Evolutionary conservation across 2,797 vertebrate species (phyloP), one percentile per base, ranked within the genome.

Genomic region (Hoplostethus atlanticus): DNA sequence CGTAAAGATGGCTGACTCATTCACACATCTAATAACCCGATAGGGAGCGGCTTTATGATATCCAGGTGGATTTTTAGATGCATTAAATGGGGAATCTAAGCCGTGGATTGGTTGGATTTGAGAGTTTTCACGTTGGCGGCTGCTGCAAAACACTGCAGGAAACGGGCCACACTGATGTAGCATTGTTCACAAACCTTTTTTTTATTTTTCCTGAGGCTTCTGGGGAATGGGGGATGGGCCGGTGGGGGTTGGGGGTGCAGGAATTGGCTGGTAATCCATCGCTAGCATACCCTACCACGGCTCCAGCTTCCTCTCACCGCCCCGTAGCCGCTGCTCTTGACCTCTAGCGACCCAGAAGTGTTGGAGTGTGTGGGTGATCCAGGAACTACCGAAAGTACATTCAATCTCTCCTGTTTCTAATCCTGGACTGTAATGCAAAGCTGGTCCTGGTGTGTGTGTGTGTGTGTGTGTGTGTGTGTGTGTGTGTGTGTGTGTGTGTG

Each of bases 1-100:
- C 34, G 17, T 78, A 42, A 72, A 68, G 58, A 40, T 40, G 6
- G 52, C 58, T 80, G 67, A 79, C 72, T 82, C 68, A 66, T 53
- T 59, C 42, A 2, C 36, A 58, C 71, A 21, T 80, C 48, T 17
- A 58, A 4, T 56, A 4, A 48, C 44, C 66, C 82, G 4, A 73
- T 55, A 74, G 65, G 11, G 55, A 40, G 54, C 70, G 15, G 46
- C 77, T 76, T 57, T 40, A 76, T 44, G 8, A 40, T 44, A 21
- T 68, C 71, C 11, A 38, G 48, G 58, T 28, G 54, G 21, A 68
- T 66, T 77, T 80, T 67, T 74, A 55, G 31, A 25, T 82, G 76
- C 64, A 62, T 77, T 73, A 46, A 65, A 65, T 64, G 6, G 42
- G 7, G 51, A 47, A 21, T 54, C 5, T 31, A 31, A 31, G 52